These are phyloP conservation scores for Chaenogobius annularis DNA, from an alignment of 2,113 vertebrate genomes.

Conservation along the genomic window DNA sequence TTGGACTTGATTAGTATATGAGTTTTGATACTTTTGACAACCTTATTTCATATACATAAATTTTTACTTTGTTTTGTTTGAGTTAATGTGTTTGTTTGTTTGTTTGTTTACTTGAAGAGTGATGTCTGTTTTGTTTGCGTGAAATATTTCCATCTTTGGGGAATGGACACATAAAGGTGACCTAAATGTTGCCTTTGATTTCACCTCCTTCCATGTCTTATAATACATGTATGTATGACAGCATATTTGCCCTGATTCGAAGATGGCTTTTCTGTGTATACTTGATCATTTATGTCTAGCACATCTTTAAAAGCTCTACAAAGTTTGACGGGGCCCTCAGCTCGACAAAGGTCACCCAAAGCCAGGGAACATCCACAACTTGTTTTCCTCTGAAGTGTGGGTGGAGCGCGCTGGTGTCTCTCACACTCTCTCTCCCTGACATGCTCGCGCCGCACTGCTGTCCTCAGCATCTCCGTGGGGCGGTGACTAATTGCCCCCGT, in stretches of 20 bases:
- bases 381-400: conserved; percentile 47
- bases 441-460: conserved; percentile 79
- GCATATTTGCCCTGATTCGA: conserved; percentile 36
- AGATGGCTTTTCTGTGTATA: conserved; percentile 24
- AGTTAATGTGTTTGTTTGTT: no score
- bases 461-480: conserved; percentile 91
- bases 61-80: no score
- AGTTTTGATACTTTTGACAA: no score
- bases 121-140: background rate
- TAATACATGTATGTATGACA: conserved; percentile 45
- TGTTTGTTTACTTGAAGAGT: no score
- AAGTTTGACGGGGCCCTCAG: conserved; percentile 50
- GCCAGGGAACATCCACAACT: conserved; percentile 58
- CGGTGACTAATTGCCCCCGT: conserved; percentile 99
- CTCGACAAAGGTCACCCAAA: conserved; percentile 66
- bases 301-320: conserved; percentile 27
- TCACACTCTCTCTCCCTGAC: conserved; percentile 70
- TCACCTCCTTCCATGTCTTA: conserved; percentile 54
- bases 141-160: background rate
- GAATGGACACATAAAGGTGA: background rate
- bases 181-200: conserved; percentile 26
- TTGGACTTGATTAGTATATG: no score
- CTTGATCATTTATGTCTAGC: conserved; percentile 44
- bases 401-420: conserved; percentile 67
- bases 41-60: no score